phyloP scores from a whole-genome alignment of 2,797 vertebrate genomes.

The Enteromius treurensis region DNA sequence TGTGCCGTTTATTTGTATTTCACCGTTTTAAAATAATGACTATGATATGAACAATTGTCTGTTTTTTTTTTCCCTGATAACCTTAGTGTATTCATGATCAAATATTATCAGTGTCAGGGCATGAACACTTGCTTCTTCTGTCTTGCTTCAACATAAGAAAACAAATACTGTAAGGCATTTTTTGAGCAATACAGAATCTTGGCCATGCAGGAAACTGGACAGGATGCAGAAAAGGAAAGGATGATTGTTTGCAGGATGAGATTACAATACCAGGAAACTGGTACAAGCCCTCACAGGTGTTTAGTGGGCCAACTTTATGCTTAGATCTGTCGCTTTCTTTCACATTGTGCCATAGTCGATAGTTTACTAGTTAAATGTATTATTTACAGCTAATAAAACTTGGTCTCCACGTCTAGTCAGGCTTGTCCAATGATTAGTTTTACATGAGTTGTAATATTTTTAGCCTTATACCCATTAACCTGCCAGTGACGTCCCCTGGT shows the following conservation, averaged over 20 bases:
- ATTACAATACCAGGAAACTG: conserved; percentile 66
- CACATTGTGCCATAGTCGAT: background rate
- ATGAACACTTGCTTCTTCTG: conserved; percentile 45
- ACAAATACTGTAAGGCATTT: background rate
- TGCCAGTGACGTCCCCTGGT: conserved; percentile 9
- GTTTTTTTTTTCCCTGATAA: conserved; percentile 55
- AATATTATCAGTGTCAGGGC: conserved; percentile 43
- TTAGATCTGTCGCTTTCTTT: background rate
- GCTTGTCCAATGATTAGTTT: background rate
- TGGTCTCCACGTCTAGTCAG: background rate
- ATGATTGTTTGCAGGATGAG: conserved; percentile 51
- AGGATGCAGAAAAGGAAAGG: conserved; percentile 44
- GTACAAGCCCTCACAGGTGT: conserved; percentile 61
- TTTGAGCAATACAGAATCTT: conserved; percentile 49
- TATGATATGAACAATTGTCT: conserved; percentile 52
- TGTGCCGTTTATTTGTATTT: conserved; percentile 53
- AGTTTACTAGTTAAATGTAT: background rate
- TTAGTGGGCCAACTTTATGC: conserved; percentile 1
- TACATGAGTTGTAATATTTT: background rate
- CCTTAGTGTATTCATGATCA: conserved; percentile 44
- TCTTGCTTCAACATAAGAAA: conserved; percentile 56
- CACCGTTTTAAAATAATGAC: conserved; percentile 51
- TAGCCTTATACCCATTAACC: background rate
- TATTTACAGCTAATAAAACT: background rate
- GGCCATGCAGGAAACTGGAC: conserved; percentile 46